Percentiles rank a stretch among this genome's conserved stretches.
Evolutionary conservation across 2,113 vertebrate species (phyloP).

Genomic region (Kobus ellipsiprymnus): DNA sequence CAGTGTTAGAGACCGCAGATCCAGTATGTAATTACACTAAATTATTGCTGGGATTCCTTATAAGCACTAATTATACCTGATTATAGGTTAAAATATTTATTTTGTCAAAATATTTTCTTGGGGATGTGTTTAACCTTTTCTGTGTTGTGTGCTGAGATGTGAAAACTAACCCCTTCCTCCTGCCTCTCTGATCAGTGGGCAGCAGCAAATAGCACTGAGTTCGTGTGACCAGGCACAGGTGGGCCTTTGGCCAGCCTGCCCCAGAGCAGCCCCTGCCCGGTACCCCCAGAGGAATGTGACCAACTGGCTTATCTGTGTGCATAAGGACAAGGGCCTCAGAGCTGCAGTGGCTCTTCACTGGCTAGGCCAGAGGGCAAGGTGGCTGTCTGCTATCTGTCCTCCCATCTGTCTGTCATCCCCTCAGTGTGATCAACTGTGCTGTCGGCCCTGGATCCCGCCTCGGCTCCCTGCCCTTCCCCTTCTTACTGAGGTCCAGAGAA

Average conservation of each 20-base stretch:
- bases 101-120: slow-evolving; percentile 75
- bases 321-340: not conserved
- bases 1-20: slow-evolving; percentile 71
- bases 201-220: not conserved
- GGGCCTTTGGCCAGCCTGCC: not conserved
- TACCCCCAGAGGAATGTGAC: not conserved
- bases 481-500: not conserved
- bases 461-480: not conserved
- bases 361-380: not conserved
- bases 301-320: not conserved
- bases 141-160: slow-evolving; percentile 71
- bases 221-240: not conserved
- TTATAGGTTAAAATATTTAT: slow-evolving; percentile 81
- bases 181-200: not conserved
- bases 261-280: not conserved
- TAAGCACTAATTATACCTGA: slow-evolving; percentile 69
- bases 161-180: slow-evolving; percentile 66
- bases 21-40: slow-evolving; percentile 73
- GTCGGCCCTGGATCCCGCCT: not conserved
- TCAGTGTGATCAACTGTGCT: not conserved
- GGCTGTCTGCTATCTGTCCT: not conserved
- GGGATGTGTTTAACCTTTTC: slow-evolving; percentile 69
- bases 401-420: not conserved
- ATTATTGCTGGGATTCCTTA: slow-evolving; percentile 69
- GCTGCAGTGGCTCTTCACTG: not conserved